Percentiles rank a stretch among this genome's conserved stretches.
phyloP scores from a whole-genome alignment of 2,113 vertebrate species.

The Platysteira castanea region DNA sequence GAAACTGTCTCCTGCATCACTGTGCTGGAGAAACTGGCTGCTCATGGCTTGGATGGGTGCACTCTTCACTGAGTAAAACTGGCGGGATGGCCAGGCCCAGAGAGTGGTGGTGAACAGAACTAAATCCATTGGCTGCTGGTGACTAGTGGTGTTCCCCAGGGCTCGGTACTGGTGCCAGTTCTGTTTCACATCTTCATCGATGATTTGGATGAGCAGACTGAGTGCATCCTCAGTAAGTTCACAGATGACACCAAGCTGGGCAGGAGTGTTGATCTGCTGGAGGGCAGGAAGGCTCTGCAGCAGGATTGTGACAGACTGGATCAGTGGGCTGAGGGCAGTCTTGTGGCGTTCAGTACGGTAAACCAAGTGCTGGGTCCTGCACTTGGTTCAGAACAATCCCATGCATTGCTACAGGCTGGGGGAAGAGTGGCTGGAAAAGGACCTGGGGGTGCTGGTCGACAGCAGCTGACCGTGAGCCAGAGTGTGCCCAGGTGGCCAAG shows the following conservation, averaged over 20 bases:
- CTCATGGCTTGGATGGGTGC: not conserved
- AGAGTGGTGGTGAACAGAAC: not conserved
- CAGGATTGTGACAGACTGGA: not conserved
- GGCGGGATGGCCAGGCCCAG: not conserved
- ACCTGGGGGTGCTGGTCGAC: no score
- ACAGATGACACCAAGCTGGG: not conserved
- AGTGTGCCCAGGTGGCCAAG: not conserved
- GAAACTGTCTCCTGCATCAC: not conserved
- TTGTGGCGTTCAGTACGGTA: not conserved
- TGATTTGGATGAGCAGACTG: not conserved
- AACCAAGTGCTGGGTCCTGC: not conserved
- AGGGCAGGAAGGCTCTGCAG: not conserved
- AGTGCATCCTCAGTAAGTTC: not conserved
- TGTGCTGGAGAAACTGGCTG: not conserved
- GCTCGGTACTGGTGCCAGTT: not conserved
- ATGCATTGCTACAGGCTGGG: not conserved
- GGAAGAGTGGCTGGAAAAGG: not conserved
- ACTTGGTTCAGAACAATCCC: not conserved
- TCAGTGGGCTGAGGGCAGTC: accelerated
- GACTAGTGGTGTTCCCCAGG: not conserved
- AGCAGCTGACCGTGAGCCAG: not conserved
- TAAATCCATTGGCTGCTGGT: not conserved
- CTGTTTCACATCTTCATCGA: not conserved
- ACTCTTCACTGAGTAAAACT: not conserved
- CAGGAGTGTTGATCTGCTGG: not conserved